Evolutionary conservation across 2,888 invertebrate genomes (phyloP), one percentile per base, ranked within the genome.

Genomic region (Galeopsomyia nigrocyanea): DNA sequence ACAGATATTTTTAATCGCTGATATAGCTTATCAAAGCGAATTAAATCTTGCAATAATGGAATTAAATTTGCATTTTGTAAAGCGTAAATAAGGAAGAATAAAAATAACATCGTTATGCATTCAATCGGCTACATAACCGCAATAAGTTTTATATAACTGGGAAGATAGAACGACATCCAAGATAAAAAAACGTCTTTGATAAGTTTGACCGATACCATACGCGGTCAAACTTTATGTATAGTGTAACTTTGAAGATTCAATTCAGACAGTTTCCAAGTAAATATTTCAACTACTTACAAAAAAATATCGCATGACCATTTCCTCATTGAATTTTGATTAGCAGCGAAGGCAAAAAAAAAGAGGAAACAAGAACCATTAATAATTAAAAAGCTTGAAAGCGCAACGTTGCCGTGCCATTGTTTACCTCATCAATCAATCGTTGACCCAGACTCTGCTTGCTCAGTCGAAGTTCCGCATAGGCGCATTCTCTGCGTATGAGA

Each of bases 391-490:
- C 39, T 39, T 39, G 39, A 39, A 39, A 39, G 39, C 39, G 10
- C 39, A 10, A 39, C 39, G 13, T 39, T 13, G 39, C 13, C 10
- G 5, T 39, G 10, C 31, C 58, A 65, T 60, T 65, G 60, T 65
- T 58, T 46, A 53, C 57, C 39, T 58, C 65, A 71, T 63, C 63
- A 50, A 57, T 67, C 58, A 63, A 67, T 67, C 58, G 2, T 39
- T 72, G 67, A 63, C 67, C 67, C 31, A 72, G 57, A 63, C 67
- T 63, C 53, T n/a, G 13, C n/a, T 61, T 22, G 14, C 47, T 57
- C 22, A 16, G 17, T n/a, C 51, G 16, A 3, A 56, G 64, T 65
- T 71, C 60, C 60, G 70, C 70, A 64, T 31, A 60, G 60, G 53
- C 58, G 70, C 31, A 68, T 56, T 55, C 39, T 46, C 17, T 13